These are phyloP conservation scores for Halictus quadricinctus DNA, from an alignment of 2,888 invertebrate species.

Conservation along the genomic window DNA sequence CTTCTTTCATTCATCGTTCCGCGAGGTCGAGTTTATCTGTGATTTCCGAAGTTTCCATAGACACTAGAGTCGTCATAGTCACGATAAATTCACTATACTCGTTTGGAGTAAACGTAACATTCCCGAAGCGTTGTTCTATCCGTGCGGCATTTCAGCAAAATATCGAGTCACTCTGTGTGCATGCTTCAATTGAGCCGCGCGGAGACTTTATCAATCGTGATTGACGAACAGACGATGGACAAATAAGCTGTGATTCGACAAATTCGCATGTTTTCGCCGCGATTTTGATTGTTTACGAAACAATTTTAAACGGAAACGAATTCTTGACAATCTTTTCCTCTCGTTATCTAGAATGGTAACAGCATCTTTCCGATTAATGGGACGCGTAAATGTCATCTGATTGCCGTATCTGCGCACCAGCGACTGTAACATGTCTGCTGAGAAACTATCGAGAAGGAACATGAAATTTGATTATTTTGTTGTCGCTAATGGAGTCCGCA, in stretches of 20 bases:
- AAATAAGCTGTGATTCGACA: not conserved
- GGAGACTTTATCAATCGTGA: not conserved
- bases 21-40: conserved; percentile 26
- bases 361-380: too few relatives aligned
- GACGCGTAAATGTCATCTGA: too few relatives aligned
- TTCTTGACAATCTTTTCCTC: not conserved
- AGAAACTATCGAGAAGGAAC: not conserved
- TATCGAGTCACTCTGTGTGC: not conserved
- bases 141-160: not conserved
- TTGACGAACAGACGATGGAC: not conserved
- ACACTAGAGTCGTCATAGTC: not conserved
- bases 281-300: not conserved
- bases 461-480: not conserved
- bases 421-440: too few relatives aligned
- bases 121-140: not conserved
- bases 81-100: not conserved
- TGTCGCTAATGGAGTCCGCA: not conserved
- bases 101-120: not conserved
- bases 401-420: too few relatives aligned
- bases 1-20: not conserved
- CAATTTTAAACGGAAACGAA: not conserved
- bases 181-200: not conserved
- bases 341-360: not conserved
- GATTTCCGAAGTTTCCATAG: conserved; percentile 25
- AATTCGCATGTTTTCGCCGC: not conserved